Conservation (phyloP, 2,888 invertebrate genomes). For the Temnothorax unifasciatus region DNA sequence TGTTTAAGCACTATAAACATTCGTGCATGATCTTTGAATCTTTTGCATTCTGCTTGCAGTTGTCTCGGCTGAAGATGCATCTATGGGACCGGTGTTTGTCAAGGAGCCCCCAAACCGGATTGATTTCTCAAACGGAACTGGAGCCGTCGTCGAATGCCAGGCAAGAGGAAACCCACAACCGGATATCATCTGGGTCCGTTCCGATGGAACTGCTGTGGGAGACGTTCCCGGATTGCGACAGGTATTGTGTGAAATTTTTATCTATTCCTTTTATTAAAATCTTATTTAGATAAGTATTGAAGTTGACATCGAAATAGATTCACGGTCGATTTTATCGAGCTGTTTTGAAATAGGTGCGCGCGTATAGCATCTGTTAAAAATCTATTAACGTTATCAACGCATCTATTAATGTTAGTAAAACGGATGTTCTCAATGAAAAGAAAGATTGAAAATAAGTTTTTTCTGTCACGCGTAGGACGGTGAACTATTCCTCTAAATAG, state of each 20-base stretch:
- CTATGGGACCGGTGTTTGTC: constrained; percentile 96
- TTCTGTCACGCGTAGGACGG: neutral
- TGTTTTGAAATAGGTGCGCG: neutral
- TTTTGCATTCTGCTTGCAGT: constrained; percentile 59
- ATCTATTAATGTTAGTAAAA: neutral
- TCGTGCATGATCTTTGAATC: neutral
- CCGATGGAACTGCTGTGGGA: constrained; percentile 96
- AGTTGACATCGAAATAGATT: neutral
- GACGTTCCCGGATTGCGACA: constrained; percentile 96
- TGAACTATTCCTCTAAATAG: neutral
- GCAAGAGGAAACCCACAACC: constrained; percentile 96
- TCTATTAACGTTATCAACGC: neutral
- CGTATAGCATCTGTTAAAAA: neutral
- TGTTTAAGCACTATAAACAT: neutral
- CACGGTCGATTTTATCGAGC: neutral
- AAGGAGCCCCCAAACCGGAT: constrained; percentile 96
- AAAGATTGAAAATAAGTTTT: neutral
- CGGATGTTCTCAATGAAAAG: neutral
- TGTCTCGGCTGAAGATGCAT: constrained; percentile 90
- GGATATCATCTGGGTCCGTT: constrained; percentile 96
- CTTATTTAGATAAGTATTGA: neutral
- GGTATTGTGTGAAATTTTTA: constrained; percentile 86
- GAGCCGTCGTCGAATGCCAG: constrained; percentile 96
- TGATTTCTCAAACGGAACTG: constrained; percentile 97
- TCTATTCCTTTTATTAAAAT: constrained; percentile 52